phyloP scores from a whole-genome alignment of 2,113 vertebrate genomes.

The Lamprologus tigripictilis region DNA sequence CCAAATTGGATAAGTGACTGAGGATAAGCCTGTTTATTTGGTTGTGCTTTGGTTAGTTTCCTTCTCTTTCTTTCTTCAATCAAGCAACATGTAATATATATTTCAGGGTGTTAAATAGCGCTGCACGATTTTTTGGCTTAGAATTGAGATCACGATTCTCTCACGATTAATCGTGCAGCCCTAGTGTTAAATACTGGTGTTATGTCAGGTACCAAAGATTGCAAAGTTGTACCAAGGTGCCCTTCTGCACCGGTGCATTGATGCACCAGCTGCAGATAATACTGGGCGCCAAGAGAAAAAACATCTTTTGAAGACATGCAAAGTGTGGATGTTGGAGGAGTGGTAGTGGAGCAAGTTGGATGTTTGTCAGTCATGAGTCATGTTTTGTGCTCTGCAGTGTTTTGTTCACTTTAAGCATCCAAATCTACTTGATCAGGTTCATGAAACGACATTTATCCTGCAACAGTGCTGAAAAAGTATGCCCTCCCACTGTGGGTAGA shows the following conservation, averaged over 20 bases:
- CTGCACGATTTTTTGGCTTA: too few relatives aligned
- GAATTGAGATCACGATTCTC: too few relatives aligned
- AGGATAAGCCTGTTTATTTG: background rate
- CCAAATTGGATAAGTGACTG: rapidly evolving
- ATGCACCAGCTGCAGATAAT: background rate
- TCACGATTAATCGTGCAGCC: too few relatives aligned
- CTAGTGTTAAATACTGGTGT: background rate
- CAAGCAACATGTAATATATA: background rate
- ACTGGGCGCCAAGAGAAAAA: background rate
- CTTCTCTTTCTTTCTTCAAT: background rate
- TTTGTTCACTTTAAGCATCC: background rate
- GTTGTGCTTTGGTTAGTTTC: background rate
- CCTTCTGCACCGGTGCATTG: background rate
- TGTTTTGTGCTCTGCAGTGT: background rate
- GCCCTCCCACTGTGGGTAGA: background rate
- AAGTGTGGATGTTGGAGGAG: background rate
- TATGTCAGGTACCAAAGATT: background rate
- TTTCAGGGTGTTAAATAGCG: background rate
- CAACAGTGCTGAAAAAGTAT: background rate
- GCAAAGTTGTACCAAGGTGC: background rate
- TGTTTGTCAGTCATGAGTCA: background rate
- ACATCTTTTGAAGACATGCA: background rate
- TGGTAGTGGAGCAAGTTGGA: background rate
- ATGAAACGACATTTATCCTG: background rate
- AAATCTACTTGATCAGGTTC: background rate